Evolutionary conservation across 2,113 vertebrate species (phyloP).

Genomic region (Sialia sialis): DNA sequence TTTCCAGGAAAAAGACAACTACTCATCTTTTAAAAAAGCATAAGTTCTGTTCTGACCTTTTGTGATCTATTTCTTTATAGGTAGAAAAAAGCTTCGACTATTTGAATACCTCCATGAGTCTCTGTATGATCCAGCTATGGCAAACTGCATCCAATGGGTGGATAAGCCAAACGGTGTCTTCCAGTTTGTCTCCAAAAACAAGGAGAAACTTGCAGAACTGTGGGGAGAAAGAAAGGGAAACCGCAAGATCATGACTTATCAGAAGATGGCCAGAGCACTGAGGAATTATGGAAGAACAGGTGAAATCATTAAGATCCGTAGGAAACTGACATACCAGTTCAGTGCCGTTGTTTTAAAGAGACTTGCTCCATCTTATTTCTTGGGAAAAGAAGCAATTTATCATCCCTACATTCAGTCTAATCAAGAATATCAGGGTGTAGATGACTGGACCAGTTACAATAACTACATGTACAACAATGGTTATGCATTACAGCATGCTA

Average conservation of each 20-base stretch:
- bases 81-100: slow-evolving; percentile 89
- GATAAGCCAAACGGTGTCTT: slow-evolving; percentile 87
- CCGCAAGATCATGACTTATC: slow-evolving; percentile 97
- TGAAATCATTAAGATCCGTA: slow-evolving; percentile 91
- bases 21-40: background rate
- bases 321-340: slow-evolving; percentile 96
- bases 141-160: slow-evolving; percentile 94
- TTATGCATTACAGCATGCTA: slow-evolving; percentile 64
- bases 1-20: background rate
- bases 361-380: slow-evolving; percentile 70
- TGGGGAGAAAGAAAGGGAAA: slow-evolving; percentile 97
- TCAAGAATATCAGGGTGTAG: slow-evolving; percentile 69
- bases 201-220: slow-evolving; percentile 92
- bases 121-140: slow-evolving; percentile 85
- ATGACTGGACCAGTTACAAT: slow-evolving; percentile 74
- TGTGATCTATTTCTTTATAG: slow-evolving; percentile 59
- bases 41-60: background rate
- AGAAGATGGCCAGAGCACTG: slow-evolving; percentile 97
- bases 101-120: slow-evolving; percentile 93
- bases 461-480: slow-evolving; percentile 74
- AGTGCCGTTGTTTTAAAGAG: slow-evolving; percentile 86
- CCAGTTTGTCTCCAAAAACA: slow-evolving; percentile 97
- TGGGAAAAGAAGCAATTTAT: slow-evolving; percentile 68
- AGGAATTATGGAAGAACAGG: slow-evolving; percentile 95
- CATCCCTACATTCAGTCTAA: slow-evolving; percentile 62